These are phyloP conservation scores for Cephonodes hylas DNA, from an alignment of 2,888 invertebrate genomes.

Conservation along the genomic window DNA sequence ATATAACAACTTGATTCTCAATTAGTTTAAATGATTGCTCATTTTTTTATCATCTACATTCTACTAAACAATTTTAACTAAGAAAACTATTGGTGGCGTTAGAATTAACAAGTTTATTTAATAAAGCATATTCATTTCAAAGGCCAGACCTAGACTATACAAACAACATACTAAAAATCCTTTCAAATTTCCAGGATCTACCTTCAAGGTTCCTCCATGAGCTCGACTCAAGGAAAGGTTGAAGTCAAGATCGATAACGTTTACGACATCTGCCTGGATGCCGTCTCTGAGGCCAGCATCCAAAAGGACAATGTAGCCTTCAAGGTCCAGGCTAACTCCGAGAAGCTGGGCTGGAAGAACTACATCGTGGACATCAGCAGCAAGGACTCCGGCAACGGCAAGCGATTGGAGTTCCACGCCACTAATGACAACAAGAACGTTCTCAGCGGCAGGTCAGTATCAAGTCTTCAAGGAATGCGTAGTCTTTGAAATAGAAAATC, in stretches of 20 bases:
- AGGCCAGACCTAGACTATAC: no score
- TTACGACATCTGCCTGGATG: slow-evolving; percentile 76
- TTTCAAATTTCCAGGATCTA: slow-evolving; percentile 45
- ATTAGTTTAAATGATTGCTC: no score
- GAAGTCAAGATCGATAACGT: slow-evolving; percentile 78
- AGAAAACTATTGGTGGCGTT: no score
- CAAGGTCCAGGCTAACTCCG: slow-evolving; percentile 82
- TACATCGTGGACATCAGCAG: slow-evolving; percentile 83
- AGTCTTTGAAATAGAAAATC: no score
- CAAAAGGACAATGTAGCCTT: slow-evolving; percentile 84
- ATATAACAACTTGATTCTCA: no score
- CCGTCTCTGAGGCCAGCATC: slow-evolving; percentile 77
- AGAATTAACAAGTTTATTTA: no score
- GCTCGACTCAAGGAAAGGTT: slow-evolving; percentile 81
- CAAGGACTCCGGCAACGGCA: slow-evolving; percentile 81
- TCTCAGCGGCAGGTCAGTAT: slow-evolving; percentile 84
- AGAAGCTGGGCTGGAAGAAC: slow-evolving; percentile 83
- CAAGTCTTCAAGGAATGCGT: neutral
- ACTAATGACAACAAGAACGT: slow-evolving; percentile 84
- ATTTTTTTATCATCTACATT: no score
- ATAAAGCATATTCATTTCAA: no score
- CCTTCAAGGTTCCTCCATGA: slow-evolving; percentile 64
- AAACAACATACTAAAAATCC: no score
- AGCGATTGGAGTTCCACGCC: slow-evolving; percentile 83
- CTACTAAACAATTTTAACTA: no score